phyloP scores from a whole-genome alignment of 2,888 invertebrate genomes.

The Coleophora flavipennella region DNA sequence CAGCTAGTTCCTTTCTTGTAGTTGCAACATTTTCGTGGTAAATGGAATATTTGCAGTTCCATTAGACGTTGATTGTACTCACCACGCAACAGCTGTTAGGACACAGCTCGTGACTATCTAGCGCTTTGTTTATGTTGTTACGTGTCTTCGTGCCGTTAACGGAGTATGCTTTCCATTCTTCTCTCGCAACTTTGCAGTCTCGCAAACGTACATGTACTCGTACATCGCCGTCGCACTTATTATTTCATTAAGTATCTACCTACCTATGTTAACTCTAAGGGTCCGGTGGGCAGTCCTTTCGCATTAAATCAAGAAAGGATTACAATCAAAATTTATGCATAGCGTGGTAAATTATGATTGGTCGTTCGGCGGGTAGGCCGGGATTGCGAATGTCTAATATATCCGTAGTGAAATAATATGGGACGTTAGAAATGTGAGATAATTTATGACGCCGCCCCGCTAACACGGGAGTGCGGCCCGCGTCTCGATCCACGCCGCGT shows the following conservation, averaged over 20 bases:
- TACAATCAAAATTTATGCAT: conserved; percentile 47
- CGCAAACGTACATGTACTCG: no score
- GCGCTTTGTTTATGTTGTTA: conserved; percentile 23
- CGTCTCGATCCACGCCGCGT: conserved; percentile 41
- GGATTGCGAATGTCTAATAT: conserved; percentile 55
- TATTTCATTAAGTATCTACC: no score
- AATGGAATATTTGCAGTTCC: conserved; percentile 8
- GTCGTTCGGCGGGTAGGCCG: conserved; percentile 46
- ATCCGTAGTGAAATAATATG: conserved; percentile 60
- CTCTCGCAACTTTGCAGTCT: no score
- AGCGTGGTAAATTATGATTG: conserved; percentile 51
- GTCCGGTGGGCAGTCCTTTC: conserved; percentile 26
- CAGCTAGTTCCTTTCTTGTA: no score
- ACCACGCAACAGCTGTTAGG: conserved; percentile 11
- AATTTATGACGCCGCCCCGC: conserved; percentile 57
- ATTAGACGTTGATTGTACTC: conserved; percentile 10
- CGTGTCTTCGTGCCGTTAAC: conserved; percentile 34
- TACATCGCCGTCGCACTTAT: conserved; percentile 7
- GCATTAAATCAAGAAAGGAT: conserved; percentile 42
- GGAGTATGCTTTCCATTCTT: conserved; percentile 24
- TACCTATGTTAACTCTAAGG: conserved; percentile 18
- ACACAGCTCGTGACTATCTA: conserved; percentile 15
- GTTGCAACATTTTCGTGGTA: no score
- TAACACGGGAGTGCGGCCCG: conserved; percentile 47
- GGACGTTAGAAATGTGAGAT: conserved; percentile 56